Evolutionary conservation across 2,888 invertebrate genomes (phyloP), one percentile per base, ranked within the genome.

Genomic region (Nycteola revayana): DNA sequence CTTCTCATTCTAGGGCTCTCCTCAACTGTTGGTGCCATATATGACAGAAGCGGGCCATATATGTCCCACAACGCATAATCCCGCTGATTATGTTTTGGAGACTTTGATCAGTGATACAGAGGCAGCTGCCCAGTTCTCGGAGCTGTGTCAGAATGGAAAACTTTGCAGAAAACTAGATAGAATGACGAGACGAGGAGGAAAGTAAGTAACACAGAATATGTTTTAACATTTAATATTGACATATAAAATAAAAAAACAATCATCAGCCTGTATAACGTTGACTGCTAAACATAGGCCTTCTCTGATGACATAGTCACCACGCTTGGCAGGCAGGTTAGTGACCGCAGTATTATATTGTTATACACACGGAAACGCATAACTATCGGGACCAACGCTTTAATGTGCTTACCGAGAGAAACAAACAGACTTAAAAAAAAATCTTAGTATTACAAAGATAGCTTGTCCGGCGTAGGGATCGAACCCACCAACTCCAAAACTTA

Each of bases 1-100:
- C 21, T 7, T 8, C 1, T 0, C 25, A 1, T 28, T 92, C 52
- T 90, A 94, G 75, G 95, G 95, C 8, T 88, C 91, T 1, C 91
- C 93, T 0, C 79, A 86, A 7, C 90, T 91, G n/a, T 77, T 95
- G 2, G 91, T 95, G 0, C 93, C 94, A 0, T 94, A 91, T 70
- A 78, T 95, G 40, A 75, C 90, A 1, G 90, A 90, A 32, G 85
- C 91, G 14, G 92, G 92, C 7, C 89, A 93, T 41, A 75, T 91
- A 1, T 95, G 95, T 66, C 95, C 95, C 1, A 90, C 91, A 7
- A 94, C 94, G 17, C 92, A 95, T 76, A 95, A 95, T 61, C 95
- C 95, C 0, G 94, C 95, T 1, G 95, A 95, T 75, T 95, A 92
- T 66, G 90, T 83, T 25, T 65, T 91, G 48, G 90, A 84, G 40